Conservation (phyloP, 2,888 invertebrate species). For the Drosophila picticornis region DNA sequence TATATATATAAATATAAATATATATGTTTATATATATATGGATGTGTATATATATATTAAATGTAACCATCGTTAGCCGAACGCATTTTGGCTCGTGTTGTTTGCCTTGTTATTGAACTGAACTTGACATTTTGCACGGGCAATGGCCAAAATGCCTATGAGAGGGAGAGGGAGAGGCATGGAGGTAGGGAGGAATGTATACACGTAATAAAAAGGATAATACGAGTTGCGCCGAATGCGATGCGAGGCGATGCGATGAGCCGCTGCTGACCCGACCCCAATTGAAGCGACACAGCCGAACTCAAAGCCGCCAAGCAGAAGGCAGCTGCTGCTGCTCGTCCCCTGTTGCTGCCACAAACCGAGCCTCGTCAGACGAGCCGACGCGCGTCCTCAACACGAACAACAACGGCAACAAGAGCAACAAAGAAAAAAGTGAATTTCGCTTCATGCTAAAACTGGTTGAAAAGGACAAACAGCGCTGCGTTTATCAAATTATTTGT, state of each 20-base stretch:
- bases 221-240: slow-evolving; percentile 47
- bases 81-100: slow-evolving; percentile 25
- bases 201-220: slow-evolving; percentile 77
- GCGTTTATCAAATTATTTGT: slow-evolving; percentile 64
- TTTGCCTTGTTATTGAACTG: slow-evolving; percentile 83
- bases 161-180: neutral
- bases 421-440: slow-evolving; percentile 41
- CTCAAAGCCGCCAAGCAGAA: slow-evolving; percentile 50
- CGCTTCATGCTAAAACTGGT: slow-evolving; percentile 50
- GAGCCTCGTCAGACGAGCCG: slow-evolving; percentile 24
- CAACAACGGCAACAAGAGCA: slow-evolving; percentile 38
- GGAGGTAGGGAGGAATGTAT: slow-evolving; percentile 12
- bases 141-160: slow-evolving; percentile 20
- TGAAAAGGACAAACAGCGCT: slow-evolving; percentile 53
- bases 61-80: neutral
- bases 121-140: slow-evolving; percentile 83
- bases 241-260: slow-evolving; percentile 41
- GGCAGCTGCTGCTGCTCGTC: slow-evolving; percentile 58
- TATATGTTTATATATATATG: neutral
- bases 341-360: neutral
- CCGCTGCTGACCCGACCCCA: slow-evolving; percentile 73
- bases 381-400: slow-evolving; percentile 50
- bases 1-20: neutral
- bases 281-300: slow-evolving; percentile 39
- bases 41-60: neutral